Conservation (phyloP, 2,888 invertebrate species). For the Trissolcus japonicus region DNA sequence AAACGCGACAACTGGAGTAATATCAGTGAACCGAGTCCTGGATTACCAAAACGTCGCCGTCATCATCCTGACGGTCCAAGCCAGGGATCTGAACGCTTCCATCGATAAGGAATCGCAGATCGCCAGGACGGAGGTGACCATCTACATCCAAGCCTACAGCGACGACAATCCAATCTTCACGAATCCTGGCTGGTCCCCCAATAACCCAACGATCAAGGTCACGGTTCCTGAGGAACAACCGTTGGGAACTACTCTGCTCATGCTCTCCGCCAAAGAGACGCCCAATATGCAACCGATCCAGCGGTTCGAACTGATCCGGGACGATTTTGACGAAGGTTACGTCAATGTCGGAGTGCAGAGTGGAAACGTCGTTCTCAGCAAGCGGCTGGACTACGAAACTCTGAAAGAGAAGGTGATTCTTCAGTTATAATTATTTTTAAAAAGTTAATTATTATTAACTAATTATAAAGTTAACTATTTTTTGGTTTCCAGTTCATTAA, state of each 20-base stretch:
- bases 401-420: constrained; percentile 79
- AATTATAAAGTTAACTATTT: too few relatives aligned
- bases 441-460: constrained; percentile 23
- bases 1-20: constrained; percentile 83
- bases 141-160: constrained; percentile 87
- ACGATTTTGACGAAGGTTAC: constrained; percentile 69
- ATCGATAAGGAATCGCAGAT: constrained; percentile 81
- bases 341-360: constrained; percentile 79
- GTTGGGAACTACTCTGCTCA: constrained; percentile 83
- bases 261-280: constrained; percentile 84
- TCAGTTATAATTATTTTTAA: background rate
- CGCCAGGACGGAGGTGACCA: constrained; percentile 83
- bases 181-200: constrained; percentile 84
- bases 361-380: constrained; percentile 85
- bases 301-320: constrained; percentile 75
- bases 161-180: constrained; percentile 87
- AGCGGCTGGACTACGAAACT: constrained; percentile 86
- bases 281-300: constrained; percentile 81
- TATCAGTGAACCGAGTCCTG: constrained; percentile 82
- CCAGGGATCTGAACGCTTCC: constrained; percentile 83
- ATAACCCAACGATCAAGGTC: constrained; percentile 82
- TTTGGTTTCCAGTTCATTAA: constrained; percentile 72
- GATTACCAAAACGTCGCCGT: constrained; percentile 86
- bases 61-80: constrained; percentile 84
- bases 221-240: constrained; percentile 87